A percentile compares a stretch with the other conserved stretches of the same genome.
Conservation (phyloP, 1,140 invertebrate genomes). For the Trichonephila inaurata region DNA sequence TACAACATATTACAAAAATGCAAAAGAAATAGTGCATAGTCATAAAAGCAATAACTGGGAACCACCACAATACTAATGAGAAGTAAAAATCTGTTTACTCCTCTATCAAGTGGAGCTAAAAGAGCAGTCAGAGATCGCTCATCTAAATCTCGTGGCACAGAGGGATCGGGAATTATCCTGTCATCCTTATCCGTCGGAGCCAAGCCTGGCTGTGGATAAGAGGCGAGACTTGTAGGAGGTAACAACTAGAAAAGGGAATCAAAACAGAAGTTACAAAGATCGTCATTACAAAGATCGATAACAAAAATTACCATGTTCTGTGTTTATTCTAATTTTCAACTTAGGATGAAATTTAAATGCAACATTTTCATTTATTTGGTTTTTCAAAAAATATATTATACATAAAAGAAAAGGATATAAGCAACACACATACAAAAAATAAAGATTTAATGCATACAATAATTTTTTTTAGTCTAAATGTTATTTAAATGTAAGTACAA, state of each 20-base stretch:
- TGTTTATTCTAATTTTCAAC: background rate
- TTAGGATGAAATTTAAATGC: no score
- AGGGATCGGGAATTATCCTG: conserved; percentile 54
- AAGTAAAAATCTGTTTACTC: conserved; percentile 53
- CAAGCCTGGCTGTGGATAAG: conserved; percentile 31
- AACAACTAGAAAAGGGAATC: conserved; percentile 59
- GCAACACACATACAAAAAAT: no score
- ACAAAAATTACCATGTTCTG: background rate
- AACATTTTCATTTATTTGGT: no score
- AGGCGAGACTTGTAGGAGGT: conserved; percentile 17
- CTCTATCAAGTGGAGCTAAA: conserved; percentile 62
- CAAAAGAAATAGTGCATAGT: conserved; percentile 51
- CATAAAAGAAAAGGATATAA: no score
- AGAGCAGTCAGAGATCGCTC: conserved; percentile 67
- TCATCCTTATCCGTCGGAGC: conserved; percentile 56
- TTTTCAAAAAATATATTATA: no score
- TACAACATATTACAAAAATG: conserved; percentile 44
- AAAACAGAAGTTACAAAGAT: conserved; percentile 3
- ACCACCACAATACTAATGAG: conserved; percentile 46
- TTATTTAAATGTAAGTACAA: no score
- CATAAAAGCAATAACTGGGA: conserved; percentile 30
- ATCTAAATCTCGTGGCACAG: conserved; percentile 60
- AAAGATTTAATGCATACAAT: no score
- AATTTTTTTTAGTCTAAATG: no score
- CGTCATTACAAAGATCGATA: no score